Evolutionary conservation across 2,888 invertebrate species (phyloP).

Genomic region (Eucriotettix oculatus): DNA sequence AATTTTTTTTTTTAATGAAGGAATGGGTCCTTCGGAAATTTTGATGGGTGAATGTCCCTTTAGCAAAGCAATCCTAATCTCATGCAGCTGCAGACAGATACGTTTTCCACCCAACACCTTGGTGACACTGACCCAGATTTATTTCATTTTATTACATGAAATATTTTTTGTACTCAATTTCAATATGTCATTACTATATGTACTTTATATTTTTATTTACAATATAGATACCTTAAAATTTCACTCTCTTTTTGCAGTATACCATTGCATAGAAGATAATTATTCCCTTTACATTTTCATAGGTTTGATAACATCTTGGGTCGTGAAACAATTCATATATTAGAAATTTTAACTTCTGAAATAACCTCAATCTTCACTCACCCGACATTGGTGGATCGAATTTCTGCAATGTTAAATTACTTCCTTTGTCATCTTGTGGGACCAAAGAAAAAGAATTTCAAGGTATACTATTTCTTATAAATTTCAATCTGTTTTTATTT

Average conservation of each 20-base stretch:
- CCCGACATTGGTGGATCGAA: slow-evolving; percentile 76
- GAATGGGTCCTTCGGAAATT: no score
- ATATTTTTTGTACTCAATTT: no score
- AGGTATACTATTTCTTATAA: slow-evolving; percentile 31
- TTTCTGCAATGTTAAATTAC: slow-evolving; percentile 92
- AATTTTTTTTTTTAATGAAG: no score
- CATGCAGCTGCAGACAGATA: no score
- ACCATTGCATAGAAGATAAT: not conserved
- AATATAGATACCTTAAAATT: not conserved
- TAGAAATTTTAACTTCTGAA: slow-evolving; percentile 60
- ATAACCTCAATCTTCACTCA: slow-evolving; percentile 77
- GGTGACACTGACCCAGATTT: no score
- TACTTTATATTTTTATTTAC: no score
- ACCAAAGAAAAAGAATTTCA: slow-evolving; percentile 80
- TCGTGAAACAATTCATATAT: slow-evolving; percentile 67
- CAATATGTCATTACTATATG: no score
- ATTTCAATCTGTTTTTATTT: not conserved
- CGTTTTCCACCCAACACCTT: no score
- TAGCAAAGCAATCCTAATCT: no score
- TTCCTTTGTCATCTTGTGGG: slow-evolving; percentile 78
- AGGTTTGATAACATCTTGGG: slow-evolving; percentile 83
- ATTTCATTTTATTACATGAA: no score
- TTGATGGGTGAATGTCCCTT: no score
- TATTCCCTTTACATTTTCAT: slow-evolving; percentile 3
- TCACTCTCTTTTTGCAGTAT: slow-evolving; percentile 1